Evolutionary conservation across 2,888 invertebrate genomes (phyloP).

Genomic region (Cerastis rubricosa): DNA sequence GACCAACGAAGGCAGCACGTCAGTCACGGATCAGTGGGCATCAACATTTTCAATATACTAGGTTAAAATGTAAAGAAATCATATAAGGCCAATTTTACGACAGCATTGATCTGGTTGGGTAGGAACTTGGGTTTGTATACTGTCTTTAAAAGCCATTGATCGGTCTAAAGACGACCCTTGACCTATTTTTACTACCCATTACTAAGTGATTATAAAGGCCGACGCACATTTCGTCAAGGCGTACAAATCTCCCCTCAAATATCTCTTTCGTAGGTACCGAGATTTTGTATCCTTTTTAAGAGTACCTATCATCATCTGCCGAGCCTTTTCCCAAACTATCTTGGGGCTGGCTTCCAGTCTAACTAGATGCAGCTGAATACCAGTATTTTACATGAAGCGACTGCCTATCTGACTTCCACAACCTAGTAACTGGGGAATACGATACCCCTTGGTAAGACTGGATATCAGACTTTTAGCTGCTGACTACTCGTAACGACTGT

Average conservation of each 20-base stretch:
- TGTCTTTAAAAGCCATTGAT: not conserved
- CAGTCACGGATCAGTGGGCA: not conserved
- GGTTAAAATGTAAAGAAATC: not conserved
- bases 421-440: too few species aligned
- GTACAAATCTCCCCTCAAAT: not conserved
- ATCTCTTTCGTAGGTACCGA: not conserved
- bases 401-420: too few species aligned
- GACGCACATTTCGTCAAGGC: not conserved
- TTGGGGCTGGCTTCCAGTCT: too few species aligned
- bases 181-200: not conserved
- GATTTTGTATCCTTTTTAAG: too few species aligned
- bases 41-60: not conserved
- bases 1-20: not conserved
- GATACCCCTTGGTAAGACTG: too few species aligned
- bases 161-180: not conserved
- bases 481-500: too few species aligned
- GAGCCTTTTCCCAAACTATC: too few species aligned
- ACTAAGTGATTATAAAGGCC: slow-evolving; percentile 2
- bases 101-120: not conserved
- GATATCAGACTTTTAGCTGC: too few species aligned
- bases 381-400: too few species aligned
- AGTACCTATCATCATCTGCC: too few species aligned
- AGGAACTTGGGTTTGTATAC: not conserved
- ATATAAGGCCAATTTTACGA: not conserved
- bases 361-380: too few species aligned